Evolutionary conservation across 2,888 invertebrate species (phyloP), one percentile per base, ranked within the genome.

Genomic region (Apotomis turbidana): DNA sequence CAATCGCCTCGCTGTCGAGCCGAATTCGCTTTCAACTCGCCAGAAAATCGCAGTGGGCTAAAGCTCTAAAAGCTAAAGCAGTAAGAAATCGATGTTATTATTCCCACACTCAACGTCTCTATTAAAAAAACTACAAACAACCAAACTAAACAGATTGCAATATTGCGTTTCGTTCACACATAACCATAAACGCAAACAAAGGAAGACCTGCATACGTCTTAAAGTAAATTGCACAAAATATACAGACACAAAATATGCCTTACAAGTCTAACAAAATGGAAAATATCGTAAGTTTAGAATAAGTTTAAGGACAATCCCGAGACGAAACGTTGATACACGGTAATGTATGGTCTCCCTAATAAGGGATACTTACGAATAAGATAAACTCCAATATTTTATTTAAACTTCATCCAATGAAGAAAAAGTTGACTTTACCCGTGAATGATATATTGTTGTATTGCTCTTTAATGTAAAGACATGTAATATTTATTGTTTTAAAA

Each of bases 191-290:
- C 69, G 61, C 67, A 62, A 63, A 78, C 78, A 79, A 79, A 80
- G 78, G 83, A 85, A 82, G 78, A 78, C 78, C 73, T 71, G 68
- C 13, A 74, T 72, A 58, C 66, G 13, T 55, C 75, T 77, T 76
- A 75, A 63, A 74, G 44, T 74, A 75, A 79, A 83, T 85, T 85
- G 82, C 85, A 86, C 84, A 83, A 81, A 82, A 87, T 86, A 87
- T 85, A 87, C 86, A 87, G 76, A 85, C 80, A 85, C 58, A 55
- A 76, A 76, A 78, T 78, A 77, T 73, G 77, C 78, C 74, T 71
- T 58, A 71, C 13, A 8, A 63, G 27, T 68, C 41, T 63, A 68
- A 51, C 27, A 58, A 58, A 49, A 41, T 27, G 44, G 64, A 71
- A 60, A 44, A 54, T 61, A 5, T 41, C n/a, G 12, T 12, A 57